These are phyloP conservation scores for Proteles cristata DNA, from an alignment of 2,113 vertebrate genomes.

Conservation along the genomic window DNA sequence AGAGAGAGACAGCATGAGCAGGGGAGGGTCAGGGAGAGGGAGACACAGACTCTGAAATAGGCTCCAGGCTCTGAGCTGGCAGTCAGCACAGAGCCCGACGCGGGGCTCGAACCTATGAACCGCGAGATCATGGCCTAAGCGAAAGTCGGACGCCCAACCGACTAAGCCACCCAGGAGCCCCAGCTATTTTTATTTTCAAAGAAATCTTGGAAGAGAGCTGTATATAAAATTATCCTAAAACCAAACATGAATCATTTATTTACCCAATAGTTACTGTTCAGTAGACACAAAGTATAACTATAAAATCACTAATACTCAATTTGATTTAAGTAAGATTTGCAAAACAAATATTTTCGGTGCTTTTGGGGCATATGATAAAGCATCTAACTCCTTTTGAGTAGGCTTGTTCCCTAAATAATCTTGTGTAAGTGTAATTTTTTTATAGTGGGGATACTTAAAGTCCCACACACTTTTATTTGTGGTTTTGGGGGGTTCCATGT, in stretches of 20 bases:
- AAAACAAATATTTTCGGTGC: not conserved
- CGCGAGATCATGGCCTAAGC: too few relatives aligned
- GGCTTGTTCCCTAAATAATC: not conserved
- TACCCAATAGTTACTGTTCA: not conserved
- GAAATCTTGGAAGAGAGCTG: not conserved
- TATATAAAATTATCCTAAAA: not conserved
- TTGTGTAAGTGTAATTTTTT: not conserved
- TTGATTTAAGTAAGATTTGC: constrained; percentile 8
- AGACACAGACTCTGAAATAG: too few relatives aligned
- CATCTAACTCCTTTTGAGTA: constrained; percentile 31
- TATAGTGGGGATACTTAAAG: not conserved
- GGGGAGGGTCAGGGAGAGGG: too few relatives aligned
- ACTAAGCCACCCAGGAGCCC: too few relatives aligned
- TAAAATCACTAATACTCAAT: not conserved
- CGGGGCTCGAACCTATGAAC: too few relatives aligned
- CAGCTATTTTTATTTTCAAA: constrained; percentile 31
- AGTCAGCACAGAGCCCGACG: too few relatives aligned
- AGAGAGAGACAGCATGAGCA: too few relatives aligned
- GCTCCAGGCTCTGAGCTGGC: too few relatives aligned
- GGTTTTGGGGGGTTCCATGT: not conserved
- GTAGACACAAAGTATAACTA: not conserved
- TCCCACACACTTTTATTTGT: not conserved
- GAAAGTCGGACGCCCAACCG: too few relatives aligned
- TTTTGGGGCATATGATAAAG: not conserved
- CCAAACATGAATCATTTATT: not conserved